phyloP scores from a whole-genome alignment of 1,140 invertebrate species.

The Medauroidea extradentata region DNA sequence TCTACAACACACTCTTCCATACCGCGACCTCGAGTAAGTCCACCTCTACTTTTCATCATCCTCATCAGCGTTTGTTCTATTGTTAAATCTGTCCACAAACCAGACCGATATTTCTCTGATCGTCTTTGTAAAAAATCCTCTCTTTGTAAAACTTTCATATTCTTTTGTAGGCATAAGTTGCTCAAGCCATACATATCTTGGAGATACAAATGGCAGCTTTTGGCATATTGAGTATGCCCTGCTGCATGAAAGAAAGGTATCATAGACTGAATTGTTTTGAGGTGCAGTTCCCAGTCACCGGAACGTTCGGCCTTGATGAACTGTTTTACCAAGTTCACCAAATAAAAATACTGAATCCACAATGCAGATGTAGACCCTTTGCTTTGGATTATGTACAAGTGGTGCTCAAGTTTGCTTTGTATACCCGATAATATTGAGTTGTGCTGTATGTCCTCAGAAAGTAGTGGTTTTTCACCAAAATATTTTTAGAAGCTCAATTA shows the following conservation, averaged over 20 bases:
- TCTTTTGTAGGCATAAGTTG: no score
- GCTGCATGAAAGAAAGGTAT: conserved; percentile 41
- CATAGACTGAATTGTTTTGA: conserved; percentile 36
- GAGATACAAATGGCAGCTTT: conserved; percentile 33
- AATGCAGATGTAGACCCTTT: conserved; percentile 38
- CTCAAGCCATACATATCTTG: conserved; percentile 14
- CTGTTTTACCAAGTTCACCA: conserved; percentile 35
- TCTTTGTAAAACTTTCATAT: no score
- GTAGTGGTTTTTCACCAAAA: no score
- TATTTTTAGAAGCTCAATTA: no score
- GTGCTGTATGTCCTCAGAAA: no score
- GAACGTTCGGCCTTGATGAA: conserved; percentile 41
- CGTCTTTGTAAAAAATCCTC: conserved; percentile 8
- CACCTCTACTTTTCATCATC: conserved; percentile 5
- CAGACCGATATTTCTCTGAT: not conserved
- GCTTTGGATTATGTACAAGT: conserved; percentile 21
- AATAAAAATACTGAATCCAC: conserved; percentile 44
- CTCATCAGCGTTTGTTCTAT: conserved; percentile 12
- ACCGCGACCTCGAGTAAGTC: not conserved
- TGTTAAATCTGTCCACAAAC: conserved; percentile 3
- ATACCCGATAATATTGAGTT: no score
- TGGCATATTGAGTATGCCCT: conserved; percentile 39
- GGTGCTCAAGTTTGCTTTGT: no score
- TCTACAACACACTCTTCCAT: not conserved
- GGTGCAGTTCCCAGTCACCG: conserved; percentile 35